These are phyloP conservation scores for Aphelocoma coerulescens DNA, from an alignment of 2,113 vertebrate genomes.

Conservation along the genomic window DNA sequence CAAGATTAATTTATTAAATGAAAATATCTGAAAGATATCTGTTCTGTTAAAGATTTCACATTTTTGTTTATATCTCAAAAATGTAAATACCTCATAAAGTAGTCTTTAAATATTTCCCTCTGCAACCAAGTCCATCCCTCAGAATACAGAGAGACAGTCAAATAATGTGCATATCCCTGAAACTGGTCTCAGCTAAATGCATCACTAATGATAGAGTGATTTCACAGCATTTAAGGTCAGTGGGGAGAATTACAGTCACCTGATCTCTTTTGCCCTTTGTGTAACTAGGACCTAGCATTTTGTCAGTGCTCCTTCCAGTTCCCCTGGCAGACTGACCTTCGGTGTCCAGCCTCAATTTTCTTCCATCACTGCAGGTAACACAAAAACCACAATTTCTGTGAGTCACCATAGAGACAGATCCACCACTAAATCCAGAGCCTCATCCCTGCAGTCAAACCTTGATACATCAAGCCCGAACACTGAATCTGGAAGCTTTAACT, in stretches of 20 bases:
- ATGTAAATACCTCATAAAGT: not conserved
- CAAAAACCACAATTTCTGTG: not conserved
- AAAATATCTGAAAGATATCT: not conserved
- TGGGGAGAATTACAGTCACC: not conserved
- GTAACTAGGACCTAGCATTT: not conserved
- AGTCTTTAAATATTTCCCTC: not conserved
- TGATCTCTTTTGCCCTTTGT: not conserved
- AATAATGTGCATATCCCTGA: not conserved
- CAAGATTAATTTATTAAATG: not conserved
- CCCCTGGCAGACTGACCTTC: not conserved
- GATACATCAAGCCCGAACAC: not conserved
- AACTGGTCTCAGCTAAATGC: not conserved
- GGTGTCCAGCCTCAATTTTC: not conserved
- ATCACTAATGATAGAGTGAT: not conserved
- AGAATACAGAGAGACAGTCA: not conserved
- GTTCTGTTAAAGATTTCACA: not conserved
- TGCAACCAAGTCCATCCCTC: not conserved
- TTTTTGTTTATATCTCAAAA: not conserved
- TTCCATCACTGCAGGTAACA: not conserved
- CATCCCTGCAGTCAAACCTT: not conserved
- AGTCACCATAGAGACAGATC: conserved; percentile 4
- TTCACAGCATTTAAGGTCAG: not conserved
- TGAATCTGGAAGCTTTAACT: not conserved
- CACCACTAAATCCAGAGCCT: not conserved
- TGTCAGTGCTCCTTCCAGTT: not conserved